phyloP scores from a whole-genome alignment of 2,888 invertebrate genomes.

The Netelia melanura region DNA sequence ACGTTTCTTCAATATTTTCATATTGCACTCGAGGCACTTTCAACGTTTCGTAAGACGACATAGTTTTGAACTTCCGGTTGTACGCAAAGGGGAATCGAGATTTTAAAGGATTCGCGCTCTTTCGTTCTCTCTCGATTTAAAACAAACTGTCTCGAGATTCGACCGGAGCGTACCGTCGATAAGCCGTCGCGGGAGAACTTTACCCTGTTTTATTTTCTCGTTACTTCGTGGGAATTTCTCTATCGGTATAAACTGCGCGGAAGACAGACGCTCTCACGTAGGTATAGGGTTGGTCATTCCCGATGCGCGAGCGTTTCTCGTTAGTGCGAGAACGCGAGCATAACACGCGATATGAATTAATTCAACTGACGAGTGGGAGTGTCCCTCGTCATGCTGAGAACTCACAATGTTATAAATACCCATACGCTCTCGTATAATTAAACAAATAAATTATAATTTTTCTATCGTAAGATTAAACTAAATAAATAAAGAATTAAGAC shows the following conservation, averaged over 20 bases:
- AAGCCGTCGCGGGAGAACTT: background rate
- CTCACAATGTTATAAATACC: conserved; percentile 16
- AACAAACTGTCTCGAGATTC: conserved; percentile 27
- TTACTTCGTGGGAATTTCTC: conserved; percentile 35
- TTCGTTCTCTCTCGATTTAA: conserved; percentile 19
- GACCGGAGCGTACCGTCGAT: background rate
- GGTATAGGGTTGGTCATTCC: conserved; percentile 52
- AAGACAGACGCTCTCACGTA: conserved; percentile 21
- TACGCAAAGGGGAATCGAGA: background rate
- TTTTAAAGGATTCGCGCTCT: conserved; percentile 21
- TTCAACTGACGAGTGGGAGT: conserved; percentile 44
- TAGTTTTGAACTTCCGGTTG: background rate
- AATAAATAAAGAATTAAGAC: no score
- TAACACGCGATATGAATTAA: conserved; percentile 64
- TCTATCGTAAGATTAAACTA: background rate
- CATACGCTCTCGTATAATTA: background rate
- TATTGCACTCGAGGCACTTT: conserved; percentile 34
- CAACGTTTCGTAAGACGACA: conserved; percentile 33
- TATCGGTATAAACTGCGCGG: conserved; percentile 5
- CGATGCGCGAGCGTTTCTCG: conserved; percentile 45
- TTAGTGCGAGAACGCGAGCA: conserved; percentile 41
- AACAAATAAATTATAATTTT: background rate
- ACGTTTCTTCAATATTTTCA: conserved; percentile 42
- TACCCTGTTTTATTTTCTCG: background rate
- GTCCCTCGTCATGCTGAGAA: conserved; percentile 9